Conservation (phyloP, 1,140 invertebrate genomes). For the Leucophenga varia region DNA sequence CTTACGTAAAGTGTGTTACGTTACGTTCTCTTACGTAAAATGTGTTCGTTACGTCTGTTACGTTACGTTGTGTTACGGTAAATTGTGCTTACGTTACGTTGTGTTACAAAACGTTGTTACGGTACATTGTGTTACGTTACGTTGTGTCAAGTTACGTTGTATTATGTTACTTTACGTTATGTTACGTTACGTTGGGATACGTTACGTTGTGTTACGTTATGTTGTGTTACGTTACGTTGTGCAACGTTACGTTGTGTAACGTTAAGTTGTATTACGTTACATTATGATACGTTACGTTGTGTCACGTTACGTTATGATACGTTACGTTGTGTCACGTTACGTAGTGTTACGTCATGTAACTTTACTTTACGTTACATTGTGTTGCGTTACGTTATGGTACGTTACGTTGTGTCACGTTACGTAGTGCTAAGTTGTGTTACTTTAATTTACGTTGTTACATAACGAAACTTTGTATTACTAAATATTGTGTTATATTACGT, state of each 20-base stretch:
- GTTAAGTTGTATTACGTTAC: not conserved
- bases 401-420: not conserved
- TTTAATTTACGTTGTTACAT: not conserved
- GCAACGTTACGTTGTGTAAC: not conserved
- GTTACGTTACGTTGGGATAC: not conserved
- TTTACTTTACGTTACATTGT: not conserved
- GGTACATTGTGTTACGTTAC: no score
- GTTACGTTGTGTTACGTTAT: not conserved
- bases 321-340: not conserved
- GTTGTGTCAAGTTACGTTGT: not conserved
- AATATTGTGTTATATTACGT: not conserved
- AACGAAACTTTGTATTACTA: not conserved
- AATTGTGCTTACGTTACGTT: not conserved
- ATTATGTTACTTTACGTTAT: not conserved
- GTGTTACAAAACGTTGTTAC: no score
- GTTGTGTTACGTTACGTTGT: not conserved
- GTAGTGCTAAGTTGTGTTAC: not conserved
- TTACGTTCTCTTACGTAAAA: not conserved
- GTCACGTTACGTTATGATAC: not conserved
- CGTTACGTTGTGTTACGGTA: not conserved
- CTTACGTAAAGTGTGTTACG: not conserved
- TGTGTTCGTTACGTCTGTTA: not conserved
- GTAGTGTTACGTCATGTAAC: not conserved
- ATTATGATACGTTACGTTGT: no score
- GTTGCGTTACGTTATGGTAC: not conserved